Evolutionary conservation across 2,888 invertebrate genomes (phyloP).

Genomic region (Nesidiocoris tenuis): DNA sequence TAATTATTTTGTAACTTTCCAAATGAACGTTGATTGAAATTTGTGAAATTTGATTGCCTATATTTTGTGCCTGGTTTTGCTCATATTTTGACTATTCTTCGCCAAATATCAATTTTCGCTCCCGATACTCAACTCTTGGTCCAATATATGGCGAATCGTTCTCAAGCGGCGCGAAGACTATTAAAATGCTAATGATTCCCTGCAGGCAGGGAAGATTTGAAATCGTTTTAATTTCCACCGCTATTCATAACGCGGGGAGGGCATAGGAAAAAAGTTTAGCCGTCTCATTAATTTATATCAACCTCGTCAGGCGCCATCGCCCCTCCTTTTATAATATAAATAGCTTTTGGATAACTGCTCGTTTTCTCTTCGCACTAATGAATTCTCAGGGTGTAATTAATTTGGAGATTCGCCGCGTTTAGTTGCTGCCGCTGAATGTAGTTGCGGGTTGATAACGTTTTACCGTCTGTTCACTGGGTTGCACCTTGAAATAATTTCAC

Average conservation of each 20-base stretch:
- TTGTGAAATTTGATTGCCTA: too few species aligned
- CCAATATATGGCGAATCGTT: not conserved
- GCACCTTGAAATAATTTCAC: too few species aligned
- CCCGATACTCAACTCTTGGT: too few species aligned
- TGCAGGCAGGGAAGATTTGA: not conserved
- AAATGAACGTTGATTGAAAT: too few species aligned
- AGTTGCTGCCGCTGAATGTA: too few species aligned
- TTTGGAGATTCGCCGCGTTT: not conserved
- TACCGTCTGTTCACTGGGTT: too few species aligned
- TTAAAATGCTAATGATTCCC: not conserved
- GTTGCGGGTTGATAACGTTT: too few species aligned
- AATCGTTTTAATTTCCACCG: not conserved
- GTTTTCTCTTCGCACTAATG: not conserved
- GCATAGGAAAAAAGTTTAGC: not conserved
- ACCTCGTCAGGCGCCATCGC: not conserved
- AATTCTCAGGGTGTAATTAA: not conserved
- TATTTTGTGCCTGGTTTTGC: too few species aligned
- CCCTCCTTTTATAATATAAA: not conserved
- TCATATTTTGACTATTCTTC: too few species aligned
- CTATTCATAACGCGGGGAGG: not conserved
- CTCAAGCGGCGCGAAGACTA: not conserved
- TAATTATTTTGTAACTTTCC: too few species aligned
- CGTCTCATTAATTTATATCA: not conserved
- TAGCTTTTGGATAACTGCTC: not conserved
- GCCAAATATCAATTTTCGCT: too few species aligned